A percentile compares a stretch with the other conserved stretches of the same genome.
Conservation (phyloP, 2,888 invertebrate genomes). For the Rotaria socialis region DNA sequence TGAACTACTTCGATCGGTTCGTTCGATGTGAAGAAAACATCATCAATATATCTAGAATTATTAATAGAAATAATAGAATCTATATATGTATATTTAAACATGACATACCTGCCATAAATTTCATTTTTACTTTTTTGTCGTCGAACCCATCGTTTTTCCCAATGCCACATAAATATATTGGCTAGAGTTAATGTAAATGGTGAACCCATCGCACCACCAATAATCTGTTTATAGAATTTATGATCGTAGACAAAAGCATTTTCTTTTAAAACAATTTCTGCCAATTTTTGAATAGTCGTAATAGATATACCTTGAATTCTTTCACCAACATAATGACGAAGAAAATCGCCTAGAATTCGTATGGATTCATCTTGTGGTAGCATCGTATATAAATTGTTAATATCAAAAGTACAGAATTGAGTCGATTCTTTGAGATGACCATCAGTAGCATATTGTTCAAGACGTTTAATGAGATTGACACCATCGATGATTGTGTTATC, state of each 20-base stretch:
- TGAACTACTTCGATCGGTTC: not conserved
- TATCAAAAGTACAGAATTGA: not conserved
- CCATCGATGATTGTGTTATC: not conserved
- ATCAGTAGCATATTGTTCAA: not conserved
- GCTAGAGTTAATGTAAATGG: not conserved
- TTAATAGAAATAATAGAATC: not conserved
- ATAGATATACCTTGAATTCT: not conserved
- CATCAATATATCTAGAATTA: not conserved
- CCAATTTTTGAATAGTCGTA: not conserved
- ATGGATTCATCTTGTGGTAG: not conserved
- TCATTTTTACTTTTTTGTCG: not conserved
- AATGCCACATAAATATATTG: not conserved
- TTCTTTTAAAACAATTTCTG: not conserved
- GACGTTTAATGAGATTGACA: not conserved
- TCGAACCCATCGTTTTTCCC: not conserved
- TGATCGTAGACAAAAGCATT: not conserved
- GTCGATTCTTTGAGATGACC: not conserved
- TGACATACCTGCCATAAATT: not conserved
- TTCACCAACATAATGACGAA: not conserved
- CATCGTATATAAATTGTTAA: not conserved
- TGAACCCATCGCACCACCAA: not conserved
- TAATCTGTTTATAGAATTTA: not conserved
- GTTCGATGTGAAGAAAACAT: not conserved
- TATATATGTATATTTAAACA: not conserved
- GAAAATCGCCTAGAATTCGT: not conserved